phyloP scores from a whole-genome alignment of 2,113 vertebrate species.

The Tragelaphus strepsiceros region DNA sequence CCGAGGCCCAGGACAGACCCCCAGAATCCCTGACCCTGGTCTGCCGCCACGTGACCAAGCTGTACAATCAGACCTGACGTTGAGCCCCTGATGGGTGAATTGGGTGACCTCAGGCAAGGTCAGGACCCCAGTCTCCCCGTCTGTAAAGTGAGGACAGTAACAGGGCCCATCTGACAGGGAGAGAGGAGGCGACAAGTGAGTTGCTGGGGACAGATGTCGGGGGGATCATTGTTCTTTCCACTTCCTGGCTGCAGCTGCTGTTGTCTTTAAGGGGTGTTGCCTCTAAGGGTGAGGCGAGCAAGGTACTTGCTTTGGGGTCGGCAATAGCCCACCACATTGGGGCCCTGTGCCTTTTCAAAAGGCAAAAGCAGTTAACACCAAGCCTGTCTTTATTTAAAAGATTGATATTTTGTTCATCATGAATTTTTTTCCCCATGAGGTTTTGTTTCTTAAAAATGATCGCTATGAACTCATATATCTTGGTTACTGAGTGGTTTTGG shows the following conservation, averaged over 20 bases:
- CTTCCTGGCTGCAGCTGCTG: background rate
- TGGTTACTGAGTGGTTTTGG: background rate
- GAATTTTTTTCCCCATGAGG: background rate
- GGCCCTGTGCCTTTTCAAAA: background rate
- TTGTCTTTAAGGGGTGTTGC: background rate
- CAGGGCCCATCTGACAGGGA: background rate
- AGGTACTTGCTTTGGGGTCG: background rate
- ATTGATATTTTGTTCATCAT: background rate
- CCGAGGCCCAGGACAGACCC: background rate
- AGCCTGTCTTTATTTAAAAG: background rate
- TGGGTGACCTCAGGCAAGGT: background rate
- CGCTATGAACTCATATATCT: background rate
- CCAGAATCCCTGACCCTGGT: too few species aligned
- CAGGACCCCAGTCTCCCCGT: background rate
- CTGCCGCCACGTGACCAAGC: background rate
- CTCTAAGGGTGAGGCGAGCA: accelerated
- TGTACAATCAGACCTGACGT: background rate
- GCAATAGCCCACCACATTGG: background rate
- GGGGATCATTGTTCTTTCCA: accelerated
- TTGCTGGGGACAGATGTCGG: background rate
- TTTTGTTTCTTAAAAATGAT: background rate
- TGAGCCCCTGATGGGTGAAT: background rate
- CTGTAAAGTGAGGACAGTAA: background rate
- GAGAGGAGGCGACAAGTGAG: background rate
- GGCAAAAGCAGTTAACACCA: too few species aligned